Evolutionary conservation across 2,888 invertebrate species (phyloP).

Genomic region (Sylvicola cinctus): DNA sequence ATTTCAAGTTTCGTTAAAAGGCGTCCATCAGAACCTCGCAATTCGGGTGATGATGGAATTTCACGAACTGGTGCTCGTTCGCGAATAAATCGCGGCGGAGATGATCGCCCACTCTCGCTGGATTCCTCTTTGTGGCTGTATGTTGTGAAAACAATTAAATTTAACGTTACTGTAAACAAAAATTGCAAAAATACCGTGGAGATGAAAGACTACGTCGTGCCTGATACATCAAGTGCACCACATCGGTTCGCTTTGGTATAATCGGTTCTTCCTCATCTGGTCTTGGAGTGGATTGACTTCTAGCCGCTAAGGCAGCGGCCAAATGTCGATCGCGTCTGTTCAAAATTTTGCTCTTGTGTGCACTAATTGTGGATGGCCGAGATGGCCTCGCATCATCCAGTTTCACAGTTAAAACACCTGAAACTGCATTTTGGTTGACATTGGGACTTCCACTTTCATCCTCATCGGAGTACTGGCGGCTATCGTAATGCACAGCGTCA

Average conservation of each 20-base stretch:
- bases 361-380: conserved; percentile 12
- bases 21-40: neutral
- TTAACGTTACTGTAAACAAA: neutral
- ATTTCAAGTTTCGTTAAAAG: conserved; percentile 17
- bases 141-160: neutral
- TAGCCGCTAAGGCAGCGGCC: conserved; percentile 20
- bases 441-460: conserved; percentile 12
- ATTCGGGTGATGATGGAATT: too few species aligned
- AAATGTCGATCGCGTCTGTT: conserved; percentile 20
- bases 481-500: conserved; percentile 9
- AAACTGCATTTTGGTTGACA: conserved; percentile 1
- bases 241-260: conserved; percentile 3
- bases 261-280: neutral
- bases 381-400: conserved; percentile 7
- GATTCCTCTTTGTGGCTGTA: conserved; percentile 17
- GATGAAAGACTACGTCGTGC: conserved; percentile 21
- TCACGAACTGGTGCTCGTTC: neutral
- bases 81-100: conserved; percentile 6
- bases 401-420: conserved; percentile 1
- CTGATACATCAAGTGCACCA: conserved; percentile 14
- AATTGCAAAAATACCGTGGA: conserved; percentile 13
- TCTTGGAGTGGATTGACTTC: conserved; percentile 35
- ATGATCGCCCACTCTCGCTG: conserved; percentile 17
- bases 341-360: conserved; percentile 23
- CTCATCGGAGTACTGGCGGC: conserved; percentile 7